Evolutionary conservation across 2,113 vertebrate genomes (phyloP), one percentile per base, ranked within the genome.

Genomic region (Phoenicopterus ruber): DNA sequence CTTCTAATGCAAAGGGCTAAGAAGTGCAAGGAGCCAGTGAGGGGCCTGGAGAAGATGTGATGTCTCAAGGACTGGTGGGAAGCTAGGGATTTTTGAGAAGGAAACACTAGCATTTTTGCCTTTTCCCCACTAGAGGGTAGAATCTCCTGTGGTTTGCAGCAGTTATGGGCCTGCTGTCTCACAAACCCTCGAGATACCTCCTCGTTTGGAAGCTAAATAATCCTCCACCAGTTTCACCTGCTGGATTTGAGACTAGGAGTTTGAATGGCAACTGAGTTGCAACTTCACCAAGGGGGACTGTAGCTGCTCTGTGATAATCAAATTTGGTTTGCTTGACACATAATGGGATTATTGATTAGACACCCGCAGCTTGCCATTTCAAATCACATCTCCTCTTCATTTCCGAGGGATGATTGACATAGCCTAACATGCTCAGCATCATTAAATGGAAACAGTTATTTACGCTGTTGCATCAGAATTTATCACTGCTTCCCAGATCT

Each of bases 341-440:
- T 95, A 96, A 96, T 96, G 95, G 82, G 94, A 96, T 95, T 97
- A 96, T 97, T 96, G 96, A 97, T 97, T 95, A 96, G 92, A 92
- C 61, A 91, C 80, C 77, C 44, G 32, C 88, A 92, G 86, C 73
- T 93, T 96, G 92, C 93, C 93, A 86, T 94, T 96, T 97, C 86
- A 88, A 95, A 93, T 97, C 94, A 93, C 95, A 95, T 92, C 90
- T 96, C 74, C 46, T 82, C 90, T 94, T 96, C 96, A 88, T 95
- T 96, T 96, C 80, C 86, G 94, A 86, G 77, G 88, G 52, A 86
- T 96, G 92, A 96, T 71, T 96, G 96, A 94, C 95, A 47, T 36
- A 88, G 63, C 76, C 80, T 84, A 87, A 90, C 91, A 94, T 76
- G 94, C 77, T 92, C 86, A 91, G 96, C 91, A 95, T 96, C 88